Evolutionary conservation across 2,888 invertebrate species (phyloP).

Genomic region (Junonia oenone): DNA sequence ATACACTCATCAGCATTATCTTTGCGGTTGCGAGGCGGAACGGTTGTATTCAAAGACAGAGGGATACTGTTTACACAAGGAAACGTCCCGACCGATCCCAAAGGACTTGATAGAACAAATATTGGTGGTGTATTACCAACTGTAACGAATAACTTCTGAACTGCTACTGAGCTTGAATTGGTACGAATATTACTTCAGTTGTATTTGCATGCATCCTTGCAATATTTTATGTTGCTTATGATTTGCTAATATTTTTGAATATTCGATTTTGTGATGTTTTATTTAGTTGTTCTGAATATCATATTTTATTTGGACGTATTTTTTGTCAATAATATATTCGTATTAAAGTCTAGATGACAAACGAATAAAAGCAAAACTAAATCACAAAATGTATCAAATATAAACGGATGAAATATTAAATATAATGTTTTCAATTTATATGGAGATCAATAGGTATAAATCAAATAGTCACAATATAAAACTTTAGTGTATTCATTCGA

Average conservation of each 20-base stretch:
- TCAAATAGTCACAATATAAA: conserved; percentile 17
- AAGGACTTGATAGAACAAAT: conserved; percentile 56
- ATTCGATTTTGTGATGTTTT: conserved; percentile 25
- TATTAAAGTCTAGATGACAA: background rate
- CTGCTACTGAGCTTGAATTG: conserved; percentile 16
- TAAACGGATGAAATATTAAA: background rate
- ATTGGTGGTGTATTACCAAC: conserved; percentile 66
- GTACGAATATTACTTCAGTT: background rate
- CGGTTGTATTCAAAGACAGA: conserved; percentile 50
- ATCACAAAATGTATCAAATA: background rate
- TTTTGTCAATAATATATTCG: background rate
- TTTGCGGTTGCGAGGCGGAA: conserved; percentile 39
- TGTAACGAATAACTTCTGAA: conserved; percentile 54
- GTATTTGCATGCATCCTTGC: conserved; percentile 12
- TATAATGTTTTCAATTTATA: conserved; percentile 2
- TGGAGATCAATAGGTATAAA: conserved; percentile 15
- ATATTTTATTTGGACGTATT: background rate
- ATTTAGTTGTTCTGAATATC: background rate
- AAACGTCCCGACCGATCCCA: conserved; percentile 48
- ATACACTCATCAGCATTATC: conserved; percentile 30
- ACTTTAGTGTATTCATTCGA: conserved; percentile 14
- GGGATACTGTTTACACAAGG: conserved; percentile 56
- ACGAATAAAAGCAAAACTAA: background rate
- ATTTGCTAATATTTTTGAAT: conserved; percentile 34
- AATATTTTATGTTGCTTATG: conserved; percentile 10